Conservation (phyloP, 2,797 vertebrate species). For the Botia kubotai region DNA sequence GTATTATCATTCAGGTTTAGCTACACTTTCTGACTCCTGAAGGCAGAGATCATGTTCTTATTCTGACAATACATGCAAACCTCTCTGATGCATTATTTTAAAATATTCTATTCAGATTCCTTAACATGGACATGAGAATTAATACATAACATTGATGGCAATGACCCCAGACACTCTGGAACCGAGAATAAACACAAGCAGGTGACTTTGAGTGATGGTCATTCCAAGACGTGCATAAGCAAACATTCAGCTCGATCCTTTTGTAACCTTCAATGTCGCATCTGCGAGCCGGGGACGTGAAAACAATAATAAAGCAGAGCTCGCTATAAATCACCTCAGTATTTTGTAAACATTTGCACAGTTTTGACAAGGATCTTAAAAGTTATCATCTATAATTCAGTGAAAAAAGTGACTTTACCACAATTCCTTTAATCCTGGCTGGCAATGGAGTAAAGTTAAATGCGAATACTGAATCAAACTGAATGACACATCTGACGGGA, state of each 20-base stretch:
- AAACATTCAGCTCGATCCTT: conserved; percentile 37
- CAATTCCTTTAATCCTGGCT: conserved; percentile 11
- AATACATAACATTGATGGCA: conserved; percentile 64
- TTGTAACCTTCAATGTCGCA: conserved; percentile 47
- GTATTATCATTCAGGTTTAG: conserved; percentile 74
- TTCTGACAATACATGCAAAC: conserved; percentile 74
- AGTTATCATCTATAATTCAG: conserved; percentile 48
- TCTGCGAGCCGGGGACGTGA: conserved; percentile 17
- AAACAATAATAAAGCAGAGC: conserved; percentile 35
- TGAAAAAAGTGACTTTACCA: neutral
- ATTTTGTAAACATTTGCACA: conserved; percentile 52
- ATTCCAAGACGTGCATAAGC: conserved; percentile 57
- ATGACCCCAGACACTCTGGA: conserved; percentile 67
- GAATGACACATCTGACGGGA: conserved; percentile 42
- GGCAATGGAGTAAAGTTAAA: conserved; percentile 26
- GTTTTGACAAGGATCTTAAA: conserved; percentile 26
- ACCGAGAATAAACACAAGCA: conserved; percentile 41
- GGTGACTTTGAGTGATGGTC: conserved; percentile 62
- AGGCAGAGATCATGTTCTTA: conserved; percentile 74
- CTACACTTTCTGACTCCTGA: conserved; percentile 60
- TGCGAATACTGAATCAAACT: conserved; percentile 32
- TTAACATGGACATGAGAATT: conserved; percentile 67
- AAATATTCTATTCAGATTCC: conserved; percentile 64
- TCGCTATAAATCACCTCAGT: conserved; percentile 38
- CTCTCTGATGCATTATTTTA: conserved; percentile 77